Evolutionary conservation across 2,113 vertebrate genomes (phyloP).

Genomic region (Hirundichthys speculiger): DNA sequence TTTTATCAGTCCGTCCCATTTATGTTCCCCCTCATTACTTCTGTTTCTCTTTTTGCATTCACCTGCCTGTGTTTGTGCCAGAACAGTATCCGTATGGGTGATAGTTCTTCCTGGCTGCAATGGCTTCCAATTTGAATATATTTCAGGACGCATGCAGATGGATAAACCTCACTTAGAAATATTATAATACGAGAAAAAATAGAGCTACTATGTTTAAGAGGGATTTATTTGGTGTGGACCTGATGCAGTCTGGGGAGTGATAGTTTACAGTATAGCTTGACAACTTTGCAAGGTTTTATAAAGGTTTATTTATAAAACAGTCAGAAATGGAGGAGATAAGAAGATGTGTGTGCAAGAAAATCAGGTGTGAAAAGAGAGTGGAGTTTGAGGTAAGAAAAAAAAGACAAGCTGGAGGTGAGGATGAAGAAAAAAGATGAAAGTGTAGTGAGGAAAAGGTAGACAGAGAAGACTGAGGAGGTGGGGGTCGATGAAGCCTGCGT

Average conservation of each 20-base stretch:
- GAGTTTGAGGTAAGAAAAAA: neutral
- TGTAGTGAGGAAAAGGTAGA: neutral
- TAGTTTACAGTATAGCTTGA: too few species aligned
- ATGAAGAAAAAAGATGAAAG: neutral
- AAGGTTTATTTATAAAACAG: too few species aligned
- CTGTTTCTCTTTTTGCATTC: conserved; percentile 14
- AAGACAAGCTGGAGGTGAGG: too few species aligned
- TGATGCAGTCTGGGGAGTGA: too few species aligned
- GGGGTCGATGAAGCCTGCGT: conserved; percentile 6
- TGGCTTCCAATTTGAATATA: conserved; percentile 5
- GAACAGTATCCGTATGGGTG: neutral
- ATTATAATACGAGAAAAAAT: neutral
- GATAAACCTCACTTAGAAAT: neutral
- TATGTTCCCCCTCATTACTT: conserved; percentile 27
- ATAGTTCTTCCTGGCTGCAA: neutral
- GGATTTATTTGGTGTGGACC: neutral
- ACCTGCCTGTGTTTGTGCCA: conserved; percentile 13
- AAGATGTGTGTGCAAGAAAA: neutral
- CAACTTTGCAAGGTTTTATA: too few species aligned
- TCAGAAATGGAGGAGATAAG: neutral
- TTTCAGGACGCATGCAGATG: neutral
- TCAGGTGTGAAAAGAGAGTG: neutral
- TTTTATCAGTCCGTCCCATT: conserved; percentile 49
- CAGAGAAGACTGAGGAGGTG: neutral
- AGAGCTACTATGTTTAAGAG: neutral